Evolutionary conservation across 1,140 invertebrate genomes (phyloP).

Genomic region (Brachionus manjavacas): DNA sequence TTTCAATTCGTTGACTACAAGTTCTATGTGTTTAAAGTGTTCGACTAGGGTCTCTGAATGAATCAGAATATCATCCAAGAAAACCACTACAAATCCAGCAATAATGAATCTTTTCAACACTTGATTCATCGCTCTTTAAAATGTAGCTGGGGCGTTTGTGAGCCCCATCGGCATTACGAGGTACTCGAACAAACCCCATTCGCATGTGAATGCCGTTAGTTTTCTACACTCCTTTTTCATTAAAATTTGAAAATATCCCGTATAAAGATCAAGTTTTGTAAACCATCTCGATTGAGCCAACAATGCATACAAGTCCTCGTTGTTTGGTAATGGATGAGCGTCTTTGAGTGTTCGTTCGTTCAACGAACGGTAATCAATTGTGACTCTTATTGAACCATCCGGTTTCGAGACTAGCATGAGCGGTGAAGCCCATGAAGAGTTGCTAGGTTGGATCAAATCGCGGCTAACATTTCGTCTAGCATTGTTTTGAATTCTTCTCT

Average conservation of each 20-base stretch:
- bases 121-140: constrained; percentile 50
- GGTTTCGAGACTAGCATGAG: background rate
- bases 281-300: background rate
- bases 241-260: background rate
- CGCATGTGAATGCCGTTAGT: background rate
- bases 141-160: constrained; percentile 52
- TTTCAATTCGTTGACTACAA: background rate
- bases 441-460: too few species aligned
- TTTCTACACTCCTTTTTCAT: background rate
- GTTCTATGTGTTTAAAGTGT: background rate
- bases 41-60: background rate
- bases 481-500: too few species aligned
- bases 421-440: too few species aligned
- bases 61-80: background rate
- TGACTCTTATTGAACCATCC: background rate
- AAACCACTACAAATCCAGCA: background rate
- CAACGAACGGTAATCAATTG: constrained; percentile 18
- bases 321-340: constrained; percentile 37
- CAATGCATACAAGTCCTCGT: constrained; percentile 44
- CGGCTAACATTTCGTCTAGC: too few species aligned
- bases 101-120: constrained; percentile 4
- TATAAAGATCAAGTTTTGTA: background rate
- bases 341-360: constrained; percentile 44
- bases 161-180: constrained; percentile 56
- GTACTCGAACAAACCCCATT: constrained; percentile 46